Base-by-base conservation (phyloP, 2,113 vertebrate genomes). In the Centropus bengalensis region DNA sequence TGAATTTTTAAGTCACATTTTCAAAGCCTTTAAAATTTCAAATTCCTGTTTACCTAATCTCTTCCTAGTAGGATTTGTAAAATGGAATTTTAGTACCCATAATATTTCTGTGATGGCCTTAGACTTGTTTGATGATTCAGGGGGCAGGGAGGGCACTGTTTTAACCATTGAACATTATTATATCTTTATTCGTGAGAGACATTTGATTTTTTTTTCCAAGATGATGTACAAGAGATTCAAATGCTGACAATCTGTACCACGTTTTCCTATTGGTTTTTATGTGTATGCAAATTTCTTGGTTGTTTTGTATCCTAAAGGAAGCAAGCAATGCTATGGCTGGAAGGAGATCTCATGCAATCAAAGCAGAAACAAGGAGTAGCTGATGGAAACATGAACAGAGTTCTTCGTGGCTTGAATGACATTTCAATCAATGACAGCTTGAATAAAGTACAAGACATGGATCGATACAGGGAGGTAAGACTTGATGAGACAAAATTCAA, bases 311-410 rank as follows among this genome's bases (percentile, higher is more conserved):
- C 96, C 82, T 84, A 70, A 98, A 99, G 99, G 97, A 99, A 99
- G 82, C 99, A 99, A 95, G 84, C 98, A 2, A 95, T 95, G 8
- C 91, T 99, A 60, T 99, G 99, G 99, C 90, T 98, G 74, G 98
- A 99, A 87, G 99, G 99, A 63, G 98, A 99, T 85, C 93, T 98
- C 71, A 97, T 98, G 64, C 97, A 94, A 68, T 97, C 98, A 28
- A 98, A 98, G 95, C 97, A 97, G 96, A 99, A 98, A 90, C 97
- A 97, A 17, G 93, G 59, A 80, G 88, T 89, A 36, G 81, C 89
- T 71, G 98, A 98, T 75, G 98, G 96, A 82, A 97, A 89, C 13
- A 91, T 98, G 77, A 97, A 98, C 70, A 98, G 97, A 89, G 98
- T 99, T 93, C 98, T 99, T 89, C 98, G 97, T 85, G 97, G 97